Percentiles rank a stretch among this genome's conserved stretches.
phyloP scores from a whole-genome alignment of 2,888 invertebrate genomes.

The Agrotis puta region DNA sequence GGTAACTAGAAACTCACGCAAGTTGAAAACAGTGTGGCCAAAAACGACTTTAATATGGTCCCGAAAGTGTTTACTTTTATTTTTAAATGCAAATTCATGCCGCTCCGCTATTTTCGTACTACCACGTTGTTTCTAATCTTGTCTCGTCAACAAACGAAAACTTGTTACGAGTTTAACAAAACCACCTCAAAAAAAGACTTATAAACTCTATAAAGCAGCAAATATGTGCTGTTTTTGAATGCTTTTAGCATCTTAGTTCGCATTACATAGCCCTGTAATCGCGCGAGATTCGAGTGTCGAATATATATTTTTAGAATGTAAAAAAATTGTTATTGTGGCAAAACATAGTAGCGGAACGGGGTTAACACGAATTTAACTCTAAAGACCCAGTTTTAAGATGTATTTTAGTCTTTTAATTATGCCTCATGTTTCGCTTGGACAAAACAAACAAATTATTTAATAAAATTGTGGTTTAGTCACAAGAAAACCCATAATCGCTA shows the following conservation, averaged over 20 bases:
- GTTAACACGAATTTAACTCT: constrained; percentile 35
- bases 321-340: constrained; percentile 47
- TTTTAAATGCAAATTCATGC: constrained; percentile 69
- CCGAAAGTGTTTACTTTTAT: constrained; percentile 63
- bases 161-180: constrained; percentile 28
- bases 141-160: constrained; percentile 66
- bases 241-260: background rate
- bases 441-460: constrained; percentile 4
- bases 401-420: constrained; percentile 18
- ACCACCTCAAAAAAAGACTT: constrained; percentile 4
- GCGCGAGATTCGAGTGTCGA: constrained; percentile 21
- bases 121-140: constrained; percentile 69
- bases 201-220: constrained; percentile 14
- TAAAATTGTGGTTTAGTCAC: background rate
- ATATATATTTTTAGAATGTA: constrained; percentile 58
- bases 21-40: constrained; percentile 9
- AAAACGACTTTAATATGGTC: constrained; percentile 45
- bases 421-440: background rate
- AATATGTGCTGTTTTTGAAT: constrained; percentile 47
- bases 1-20: constrained; percentile 13
- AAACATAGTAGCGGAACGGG: constrained; percentile 33
- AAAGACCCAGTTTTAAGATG: constrained; percentile 37
- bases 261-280: constrained; percentile 19
- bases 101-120: constrained; percentile 67
- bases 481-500: background rate